Evolutionary conservation across 1,140 invertebrate genomes (phyloP), one percentile per base, ranked within the genome.

Genomic region (Tetranychus urticae): DNA sequence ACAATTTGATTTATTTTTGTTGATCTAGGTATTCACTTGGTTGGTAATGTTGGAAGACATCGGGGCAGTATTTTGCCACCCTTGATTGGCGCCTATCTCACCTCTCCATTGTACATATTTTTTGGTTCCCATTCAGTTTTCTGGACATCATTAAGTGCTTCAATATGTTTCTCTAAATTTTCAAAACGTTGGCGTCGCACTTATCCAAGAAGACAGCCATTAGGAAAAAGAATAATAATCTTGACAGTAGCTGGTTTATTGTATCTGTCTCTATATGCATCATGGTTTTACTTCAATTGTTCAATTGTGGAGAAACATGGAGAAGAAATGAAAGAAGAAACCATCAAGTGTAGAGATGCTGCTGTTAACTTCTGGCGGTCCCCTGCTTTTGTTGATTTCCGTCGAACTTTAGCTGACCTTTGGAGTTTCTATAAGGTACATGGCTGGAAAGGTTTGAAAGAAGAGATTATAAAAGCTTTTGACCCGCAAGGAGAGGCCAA

Each of bases 401-500:
- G 82, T 67, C 79, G 83, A 67, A 80, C 82, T 2, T 67, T 92
- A 1, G 70, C 77, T n/a, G 81, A 85, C 56, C 79, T 85, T 1
- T 88, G 82, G 73, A 73, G 76, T 31, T 85, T 82, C 70, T 81
- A 81, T 0, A 78, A 81, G 67, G 77, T 81, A 63, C 80, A 90
- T 70, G 89, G 88, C 46, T 91, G 84, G 79, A 70, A 71, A 63
- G 77, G 76, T 65, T 80, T 87, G 1, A 93, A 85, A 84, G 81
- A 82, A 66, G 83, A 91, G 70, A 78, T 94, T 10, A 79, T 90
- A 12, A 82, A 88, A 63, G 76, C 86, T 33, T 64, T 79, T 10
- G 91, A 96, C 76, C 85, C 87, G 5, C 79, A 83, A 67, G 89
- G 88, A 1, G 88, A 92, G 72, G 79, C 82, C 59, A 88, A 92